Evolutionary conservation across 2,797 vertebrate genomes (phyloP).

Genomic region (Thalassophryne amazonica): DNA sequence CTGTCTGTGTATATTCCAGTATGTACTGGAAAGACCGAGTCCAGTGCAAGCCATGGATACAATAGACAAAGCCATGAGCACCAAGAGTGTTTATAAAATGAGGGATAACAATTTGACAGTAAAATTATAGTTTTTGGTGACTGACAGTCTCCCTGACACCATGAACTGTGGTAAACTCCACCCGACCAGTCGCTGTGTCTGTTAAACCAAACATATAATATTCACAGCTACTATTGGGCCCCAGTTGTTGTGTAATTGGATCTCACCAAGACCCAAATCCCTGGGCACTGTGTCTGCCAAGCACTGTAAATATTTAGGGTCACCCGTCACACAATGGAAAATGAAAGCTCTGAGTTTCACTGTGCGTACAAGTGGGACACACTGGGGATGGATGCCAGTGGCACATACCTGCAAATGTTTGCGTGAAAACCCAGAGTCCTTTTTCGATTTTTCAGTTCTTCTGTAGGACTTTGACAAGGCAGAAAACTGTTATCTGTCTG

Average conservation of each 20-base stretch:
- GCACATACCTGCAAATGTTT: constrained; percentile 36
- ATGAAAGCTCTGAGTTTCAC: constrained; percentile 57
- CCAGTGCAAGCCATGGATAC: constrained; percentile 19
- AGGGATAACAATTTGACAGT: constrained; percentile 5
- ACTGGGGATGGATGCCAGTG: constrained; percentile 31
- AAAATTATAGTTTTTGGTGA: background rate
- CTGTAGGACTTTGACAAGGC: constrained; percentile 40
- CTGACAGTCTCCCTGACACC: constrained; percentile 4
- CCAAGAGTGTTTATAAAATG: constrained; percentile 19
- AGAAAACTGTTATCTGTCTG: constrained; percentile 60
- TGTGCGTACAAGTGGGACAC: background rate
- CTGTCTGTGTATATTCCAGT: constrained; percentile 2
- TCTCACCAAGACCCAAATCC: constrained; percentile 38
- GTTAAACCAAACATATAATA: constrained; percentile 12
- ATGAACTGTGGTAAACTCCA: constrained; percentile 15
- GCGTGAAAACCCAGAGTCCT: constrained; percentile 22
- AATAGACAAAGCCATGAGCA: background rate
- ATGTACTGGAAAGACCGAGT: constrained; percentile 17
- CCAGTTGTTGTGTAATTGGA: constrained; percentile 27
- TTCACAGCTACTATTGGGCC: constrained; percentile 17
- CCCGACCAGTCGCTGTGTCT: background rate
- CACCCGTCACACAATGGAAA: constrained; percentile 77
- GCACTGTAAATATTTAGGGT: constrained; percentile 82
- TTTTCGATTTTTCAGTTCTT: constrained; percentile 1
- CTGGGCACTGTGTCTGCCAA: constrained; percentile 66